Percentiles rank a stretch among this genome's conserved stretches.
phyloP scores from a whole-genome alignment of 2,888 invertebrate species.

The Cremastinae sp. region DNA sequence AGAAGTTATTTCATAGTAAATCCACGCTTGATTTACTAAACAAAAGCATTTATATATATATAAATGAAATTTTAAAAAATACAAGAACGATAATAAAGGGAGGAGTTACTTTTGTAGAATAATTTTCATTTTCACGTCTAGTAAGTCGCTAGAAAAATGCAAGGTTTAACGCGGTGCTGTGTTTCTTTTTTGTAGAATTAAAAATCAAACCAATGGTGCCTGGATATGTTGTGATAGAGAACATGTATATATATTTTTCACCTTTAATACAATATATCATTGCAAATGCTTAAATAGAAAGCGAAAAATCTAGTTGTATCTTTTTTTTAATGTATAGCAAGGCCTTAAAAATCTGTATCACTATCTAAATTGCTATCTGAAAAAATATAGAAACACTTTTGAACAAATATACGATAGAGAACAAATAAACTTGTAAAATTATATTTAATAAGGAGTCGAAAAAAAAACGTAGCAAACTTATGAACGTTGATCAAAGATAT shows the following conservation, averaged over 20 bases:
- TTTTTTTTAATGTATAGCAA: conserved; percentile 8
- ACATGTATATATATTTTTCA: conserved; percentile 41
- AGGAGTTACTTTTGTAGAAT: conserved; percentile 4
- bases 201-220: conserved; percentile 68
- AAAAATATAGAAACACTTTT: not conserved
- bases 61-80: too few species aligned
- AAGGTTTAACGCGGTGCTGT: conserved; percentile 32
- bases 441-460: conserved; percentile 11
- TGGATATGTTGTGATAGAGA: conserved; percentile 64
- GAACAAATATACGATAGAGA: conserved; percentile 15
- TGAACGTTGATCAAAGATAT: conserved; percentile 18
- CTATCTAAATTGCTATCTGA: not conserved
- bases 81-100: not conserved
- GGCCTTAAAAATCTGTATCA: conserved; percentile 7
- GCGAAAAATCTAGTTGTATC: conserved; percentile 4
- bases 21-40: not conserved
- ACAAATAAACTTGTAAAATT: conserved; percentile 23
- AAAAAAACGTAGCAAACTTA: conserved; percentile 14
- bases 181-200: conserved; percentile 21
- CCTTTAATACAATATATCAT: conserved; percentile 42
- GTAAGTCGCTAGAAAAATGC: not conserved
- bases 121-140: not conserved
- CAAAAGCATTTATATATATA: not conserved
- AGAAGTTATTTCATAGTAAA: not conserved
- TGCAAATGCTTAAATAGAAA: too few species aligned